Evolutionary conservation across 2,113 vertebrate genomes (phyloP).

Genomic region (Falco punctatus): DNA sequence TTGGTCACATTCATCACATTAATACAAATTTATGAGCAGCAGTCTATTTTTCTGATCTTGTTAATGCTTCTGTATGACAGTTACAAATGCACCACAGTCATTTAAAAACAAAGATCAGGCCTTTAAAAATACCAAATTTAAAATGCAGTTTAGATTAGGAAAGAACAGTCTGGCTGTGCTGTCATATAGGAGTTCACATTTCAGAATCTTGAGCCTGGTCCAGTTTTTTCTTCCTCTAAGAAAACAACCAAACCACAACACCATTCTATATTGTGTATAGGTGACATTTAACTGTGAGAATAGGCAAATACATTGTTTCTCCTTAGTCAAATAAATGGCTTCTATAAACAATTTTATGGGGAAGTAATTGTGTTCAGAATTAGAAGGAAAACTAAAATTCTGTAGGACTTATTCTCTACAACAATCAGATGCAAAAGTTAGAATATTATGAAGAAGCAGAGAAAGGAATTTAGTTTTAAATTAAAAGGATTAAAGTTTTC

Average conservation of each 20-base stretch:
- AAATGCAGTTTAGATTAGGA: not conserved
- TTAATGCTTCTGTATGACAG: not conserved
- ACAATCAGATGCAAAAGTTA: slow-evolving; percentile 13
- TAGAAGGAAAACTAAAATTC: not conserved
- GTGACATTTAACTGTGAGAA: not conserved
- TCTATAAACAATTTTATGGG: not conserved
- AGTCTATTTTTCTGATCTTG: not conserved
- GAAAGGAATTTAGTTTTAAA: slow-evolving; percentile 34
- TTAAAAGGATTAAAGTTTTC: slow-evolving; percentile 17
- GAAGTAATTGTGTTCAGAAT: not conserved
- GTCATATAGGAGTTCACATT: not conserved
- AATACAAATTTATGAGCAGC: not conserved
- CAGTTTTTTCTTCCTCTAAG: not conserved
- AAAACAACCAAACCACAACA: not conserved
- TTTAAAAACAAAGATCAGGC: not conserved
- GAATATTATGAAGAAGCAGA: slow-evolving; percentile 38
- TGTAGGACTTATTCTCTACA: slow-evolving; percentile 17
- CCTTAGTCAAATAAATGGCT: not conserved
- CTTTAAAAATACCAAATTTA: slow-evolving; percentile 17
- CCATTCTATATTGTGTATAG: not conserved
- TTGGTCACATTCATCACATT: not conserved
- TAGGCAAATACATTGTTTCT: not conserved
- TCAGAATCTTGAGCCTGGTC: not conserved
- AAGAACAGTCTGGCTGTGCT: not conserved
- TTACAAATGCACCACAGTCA: slow-evolving; percentile 5